phyloP scores from a whole-genome alignment of 2,888 invertebrate species.

The Boloria selene region DNA sequence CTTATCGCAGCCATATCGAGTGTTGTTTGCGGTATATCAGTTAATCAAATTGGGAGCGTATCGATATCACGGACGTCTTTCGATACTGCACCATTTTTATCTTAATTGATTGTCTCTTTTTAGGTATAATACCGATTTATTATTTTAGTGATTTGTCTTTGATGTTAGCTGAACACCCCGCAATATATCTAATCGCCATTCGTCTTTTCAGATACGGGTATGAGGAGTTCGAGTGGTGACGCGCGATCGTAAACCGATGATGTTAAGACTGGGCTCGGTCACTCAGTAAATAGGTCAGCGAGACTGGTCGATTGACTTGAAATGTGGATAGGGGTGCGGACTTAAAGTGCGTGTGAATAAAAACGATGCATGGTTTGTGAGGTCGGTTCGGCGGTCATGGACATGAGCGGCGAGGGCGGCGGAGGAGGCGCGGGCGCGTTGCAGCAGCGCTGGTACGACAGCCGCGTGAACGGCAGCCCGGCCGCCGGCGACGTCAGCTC shows the following conservation, averaged over 20 bases:
- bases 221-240: slow-evolving; percentile 25
- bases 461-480: slow-evolving; percentile 80
- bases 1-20: slow-evolving; percentile 74
- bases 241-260: slow-evolving; percentile 41
- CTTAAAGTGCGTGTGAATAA: slow-evolving; percentile 75
- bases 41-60: slow-evolving; percentile 80
- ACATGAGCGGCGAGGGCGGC: slow-evolving; percentile 78
- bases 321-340: slow-evolving; percentile 75
- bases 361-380: slow-evolving; percentile 82
- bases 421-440: slow-evolving; percentile 63
- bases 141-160: slow-evolving; percentile 51
- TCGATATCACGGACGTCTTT: slow-evolving; percentile 72
- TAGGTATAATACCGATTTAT: slow-evolving; percentile 66
- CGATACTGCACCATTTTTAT: slow-evolving; percentile 73
- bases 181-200: slow-evolving; percentile 5
- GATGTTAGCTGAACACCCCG: slow-evolving; percentile 49
- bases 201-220: slow-evolving; percentile 59
- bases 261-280: slow-evolving; percentile 42
- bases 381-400: slow-evolving; percentile 73
- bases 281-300: slow-evolving; percentile 48
- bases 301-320: slow-evolving; percentile 54
- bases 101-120: slow-evolving; percentile 79
- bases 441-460: slow-evolving; percentile 82
- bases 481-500: slow-evolving; percentile 74
- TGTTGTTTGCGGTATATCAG: slow-evolving; percentile 73